These are phyloP conservation scores for Clanis bilineata DNA, from an alignment of 2,888 invertebrate genomes.

Conservation along the genomic window DNA sequence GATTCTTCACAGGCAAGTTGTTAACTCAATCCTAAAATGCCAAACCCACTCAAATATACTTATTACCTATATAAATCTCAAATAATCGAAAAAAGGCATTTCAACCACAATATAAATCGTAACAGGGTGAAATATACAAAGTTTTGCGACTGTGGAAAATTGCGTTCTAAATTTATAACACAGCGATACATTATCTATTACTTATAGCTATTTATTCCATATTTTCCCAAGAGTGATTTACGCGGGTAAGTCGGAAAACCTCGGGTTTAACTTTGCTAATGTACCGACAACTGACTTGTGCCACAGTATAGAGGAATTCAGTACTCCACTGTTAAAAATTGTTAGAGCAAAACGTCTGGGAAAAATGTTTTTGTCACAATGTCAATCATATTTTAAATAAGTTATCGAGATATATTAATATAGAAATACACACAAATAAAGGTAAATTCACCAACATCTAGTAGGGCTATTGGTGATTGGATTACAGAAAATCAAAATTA, in stretches of 20 bases:
- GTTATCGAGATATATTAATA: too few relatives aligned
- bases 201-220: conserved; percentile 20
- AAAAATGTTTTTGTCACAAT: too few relatives aligned
- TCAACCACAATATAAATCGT: neutral
- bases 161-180: conserved; percentile 15
- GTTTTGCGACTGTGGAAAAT: conserved; percentile 4
- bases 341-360: too few relatives aligned
- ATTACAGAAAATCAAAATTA: too few relatives aligned
- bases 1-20: neutral
- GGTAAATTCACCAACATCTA: too few relatives aligned
- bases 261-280: conserved; percentile 65
- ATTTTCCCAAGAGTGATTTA: conserved; percentile 41
- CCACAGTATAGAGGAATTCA: conserved; percentile 6
- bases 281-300: conserved; percentile 46
- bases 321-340: too few relatives aligned
- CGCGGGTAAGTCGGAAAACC: conserved; percentile 48
- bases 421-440: too few relatives aligned
- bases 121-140: neutral
- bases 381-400: too few relatives aligned
- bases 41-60: conserved; percentile 6
- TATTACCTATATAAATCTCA: neutral
- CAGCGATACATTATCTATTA: conserved; percentile 19
- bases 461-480: too few relatives aligned
- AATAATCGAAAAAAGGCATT: neutral
- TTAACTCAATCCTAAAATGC: neutral